Evolutionary conservation across 2,888 invertebrate species (phyloP).

Genomic region (Limenitis camilla): DNA sequence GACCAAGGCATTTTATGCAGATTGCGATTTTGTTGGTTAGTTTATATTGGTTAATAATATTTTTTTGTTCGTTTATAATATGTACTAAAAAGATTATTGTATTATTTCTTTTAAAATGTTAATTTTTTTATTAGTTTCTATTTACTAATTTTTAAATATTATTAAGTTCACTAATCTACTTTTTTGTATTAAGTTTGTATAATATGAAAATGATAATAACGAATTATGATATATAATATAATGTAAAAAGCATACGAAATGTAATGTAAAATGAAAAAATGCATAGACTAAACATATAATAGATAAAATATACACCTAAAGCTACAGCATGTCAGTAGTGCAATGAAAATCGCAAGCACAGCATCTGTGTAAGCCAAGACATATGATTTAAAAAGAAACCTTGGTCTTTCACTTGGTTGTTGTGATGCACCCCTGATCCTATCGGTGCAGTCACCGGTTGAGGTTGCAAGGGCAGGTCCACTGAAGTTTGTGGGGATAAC

Average conservation of each 20-base stretch:
- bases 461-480: slow-evolving; percentile 56
- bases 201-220: no score
- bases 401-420: slow-evolving; percentile 75
- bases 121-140: no score
- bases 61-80: slow-evolving; percentile 1
- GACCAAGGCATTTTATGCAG: slow-evolving; percentile 61
- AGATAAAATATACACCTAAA: neutral
- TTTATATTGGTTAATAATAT: slow-evolving; percentile 9
- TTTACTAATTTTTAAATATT: no score
- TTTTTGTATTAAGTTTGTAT: no score
- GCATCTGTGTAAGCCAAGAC: slow-evolving; percentile 56
- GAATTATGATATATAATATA: no score
- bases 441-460: slow-evolving; percentile 55
- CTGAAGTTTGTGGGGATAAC: slow-evolving; percentile 66
- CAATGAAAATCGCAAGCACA: slow-evolving; percentile 62
- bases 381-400: slow-evolving; percentile 51
- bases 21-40: slow-evolving; percentile 57
- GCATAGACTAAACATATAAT: neutral
- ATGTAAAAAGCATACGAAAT: no score
- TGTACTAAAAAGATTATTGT: neutral
- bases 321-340: slow-evolving; percentile 11
- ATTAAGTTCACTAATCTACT: no score
- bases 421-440: slow-evolving; percentile 64
- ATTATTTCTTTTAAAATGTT: neutral
- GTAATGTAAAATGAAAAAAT: neutral